These are phyloP conservation scores for Pluvianellus socialis DNA, from an alignment of 2,113 vertebrate species.

Conservation along the genomic window DNA sequence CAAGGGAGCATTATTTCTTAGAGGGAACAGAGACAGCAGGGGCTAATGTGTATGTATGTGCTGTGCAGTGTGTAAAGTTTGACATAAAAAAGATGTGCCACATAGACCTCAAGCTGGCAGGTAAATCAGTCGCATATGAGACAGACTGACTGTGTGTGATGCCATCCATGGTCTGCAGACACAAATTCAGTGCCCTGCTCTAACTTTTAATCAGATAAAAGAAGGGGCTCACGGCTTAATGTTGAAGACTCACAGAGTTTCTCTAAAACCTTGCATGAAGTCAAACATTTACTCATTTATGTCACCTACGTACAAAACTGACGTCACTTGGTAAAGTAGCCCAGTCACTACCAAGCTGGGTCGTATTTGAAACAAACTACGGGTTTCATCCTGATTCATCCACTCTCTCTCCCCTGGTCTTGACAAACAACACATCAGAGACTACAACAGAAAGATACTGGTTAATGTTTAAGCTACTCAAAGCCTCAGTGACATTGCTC, in stretches of 20 bases:
- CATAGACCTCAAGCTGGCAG: neutral
- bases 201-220: neutral
- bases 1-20: neutral
- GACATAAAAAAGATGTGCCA: neutral
- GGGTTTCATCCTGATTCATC: neutral
- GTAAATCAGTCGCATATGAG: neutral
- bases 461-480: slow-evolving; percentile 17
- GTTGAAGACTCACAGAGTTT: neutral
- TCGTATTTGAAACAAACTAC: neutral
- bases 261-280: neutral
- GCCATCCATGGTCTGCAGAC: neutral
- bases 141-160: neutral
- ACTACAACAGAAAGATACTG: neutral
- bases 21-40: neutral
- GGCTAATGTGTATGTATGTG: neutral
- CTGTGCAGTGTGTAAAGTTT: neutral
- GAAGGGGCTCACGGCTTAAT: neutral
- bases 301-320: neutral
- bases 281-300: neutral
- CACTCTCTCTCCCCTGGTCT: neutral
- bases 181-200: neutral
- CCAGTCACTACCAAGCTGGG: neutral
- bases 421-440: neutral
- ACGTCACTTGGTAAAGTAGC: neutral
- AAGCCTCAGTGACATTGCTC: slow-evolving; percentile 5